Evolutionary conservation across 2,113 vertebrate species (phyloP), one percentile per base, ranked within the genome.

Genomic region (Tricholaema leucomelas): DNA sequence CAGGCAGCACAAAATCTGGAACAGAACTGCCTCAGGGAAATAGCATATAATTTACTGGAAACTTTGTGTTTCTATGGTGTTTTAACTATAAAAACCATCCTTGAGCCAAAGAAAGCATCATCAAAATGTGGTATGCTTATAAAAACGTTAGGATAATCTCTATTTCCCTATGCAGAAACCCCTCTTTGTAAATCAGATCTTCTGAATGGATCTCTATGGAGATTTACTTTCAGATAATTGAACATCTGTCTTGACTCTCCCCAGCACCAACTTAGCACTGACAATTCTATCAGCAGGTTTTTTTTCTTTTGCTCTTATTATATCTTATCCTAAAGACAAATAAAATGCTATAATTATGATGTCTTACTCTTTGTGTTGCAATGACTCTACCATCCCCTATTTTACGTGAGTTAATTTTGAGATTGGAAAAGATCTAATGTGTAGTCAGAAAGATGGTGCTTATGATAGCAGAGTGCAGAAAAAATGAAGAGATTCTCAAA

Each of bases 401-500:
- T 56, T 67, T 36, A 69, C 61, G 13, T 1, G 5, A 74, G 46
- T 7, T 55, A 54, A 4, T 35, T 87, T 82, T 60, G 3, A 66
- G 31, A 64, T 18, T 67, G 70, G 35, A 81, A 90, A 46, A 55
- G 54, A 38, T 33, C 42, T 50, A 28, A 4, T 36, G 13, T 2
- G 0, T 23, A 89, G 76, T 70, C 60, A 85, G 54, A 88, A 88
- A 80, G 70, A 81, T 69, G 50, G 16, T 81, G 8, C 28, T 91
- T 60, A 46, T 30, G 69, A 69, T 33, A 86, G 20, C 40, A 87
- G 38, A 74, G 60, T 77, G 42, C 58, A 81, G 60, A 87, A 85
- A 92, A 92, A 88, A 92, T 5, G 30, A 71, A 33, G n/a, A 83
- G 66, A 90, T 86, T 90, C 61, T 65, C 73, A 61, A 69, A 83